Percentiles rank a stretch among this genome's conserved stretches.
Conservation (phyloP, 1,140 invertebrate species). For the Procambarus virginalis region DNA sequence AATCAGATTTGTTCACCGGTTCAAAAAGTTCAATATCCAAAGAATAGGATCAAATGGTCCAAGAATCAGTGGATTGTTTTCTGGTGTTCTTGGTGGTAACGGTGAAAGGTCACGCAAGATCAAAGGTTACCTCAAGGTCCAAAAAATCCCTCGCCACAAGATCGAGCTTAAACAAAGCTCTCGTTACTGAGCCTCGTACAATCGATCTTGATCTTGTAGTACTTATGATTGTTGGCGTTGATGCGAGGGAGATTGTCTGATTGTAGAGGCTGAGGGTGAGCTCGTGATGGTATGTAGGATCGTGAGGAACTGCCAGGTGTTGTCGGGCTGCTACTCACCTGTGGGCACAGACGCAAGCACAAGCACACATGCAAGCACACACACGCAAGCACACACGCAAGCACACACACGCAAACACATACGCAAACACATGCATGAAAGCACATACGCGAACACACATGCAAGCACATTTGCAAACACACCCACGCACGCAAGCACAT, state of each 20-base stretch:
- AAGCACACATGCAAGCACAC: neutral
- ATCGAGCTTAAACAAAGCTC: constrained; percentile 44
- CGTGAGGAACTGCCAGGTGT: neutral
- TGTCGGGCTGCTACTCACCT: constrained; percentile 4
- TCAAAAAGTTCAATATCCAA: too few relatives aligned
- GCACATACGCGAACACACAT: neutral
- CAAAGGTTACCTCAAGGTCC: neutral
- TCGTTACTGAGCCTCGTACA: constrained; percentile 61
- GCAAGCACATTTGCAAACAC: too few relatives aligned
- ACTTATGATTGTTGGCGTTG: constrained; percentile 51
- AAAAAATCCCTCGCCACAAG: neutral
- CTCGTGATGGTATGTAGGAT: neutral
- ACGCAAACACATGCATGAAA: too few relatives aligned
- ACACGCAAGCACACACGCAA: neutral
- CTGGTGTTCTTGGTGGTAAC: too few relatives aligned
- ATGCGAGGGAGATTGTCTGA: constrained; percentile 37
- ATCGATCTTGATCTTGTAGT: constrained; percentile 65
- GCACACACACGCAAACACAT: neutral
- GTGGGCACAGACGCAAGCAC: neutral
- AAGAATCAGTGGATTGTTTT: too few relatives aligned
- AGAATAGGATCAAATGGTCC: too few relatives aligned
- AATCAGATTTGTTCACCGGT: too few relatives aligned
- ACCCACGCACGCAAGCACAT: too few relatives aligned
- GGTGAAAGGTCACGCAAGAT: neutral
- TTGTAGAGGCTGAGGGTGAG: constrained; percentile 39